Evolutionary conservation across 2,797 vertebrate genomes (phyloP), one percentile per base, ranked within the genome.

Genomic region (Euphonia xanthogaster): DNA sequence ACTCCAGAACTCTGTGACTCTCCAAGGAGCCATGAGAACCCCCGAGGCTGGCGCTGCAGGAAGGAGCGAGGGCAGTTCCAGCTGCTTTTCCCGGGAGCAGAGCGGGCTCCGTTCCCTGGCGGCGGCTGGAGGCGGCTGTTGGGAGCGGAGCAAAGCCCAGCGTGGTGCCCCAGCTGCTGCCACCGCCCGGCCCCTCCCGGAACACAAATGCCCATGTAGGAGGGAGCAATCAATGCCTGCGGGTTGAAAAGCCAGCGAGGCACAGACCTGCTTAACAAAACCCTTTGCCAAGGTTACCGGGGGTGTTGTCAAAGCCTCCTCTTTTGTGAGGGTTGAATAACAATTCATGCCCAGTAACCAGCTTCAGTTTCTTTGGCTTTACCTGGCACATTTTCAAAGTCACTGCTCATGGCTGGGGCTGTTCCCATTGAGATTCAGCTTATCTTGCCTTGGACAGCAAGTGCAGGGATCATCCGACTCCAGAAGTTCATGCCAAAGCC

Each of bases 321-420:
- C 91, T 93, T 95, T 94, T 94, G 82, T 92, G 80, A 94, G 87
- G 72, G 87, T 62, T 96, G 93, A 96, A 96, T 84, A 96, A 96
- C 91, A 90, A 95, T 95, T 88, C 73, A 79, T 31, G 74, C 39
- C 83, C 93, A 94, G 90, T 53, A 73, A 91, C 82, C 63, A 47
- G 94, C 88, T 85, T 58, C 76, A 8, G 91, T 83, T 96, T 60
- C 92, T 88, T 81, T 78, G 93, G 76, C 85, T 91, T 84, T 81
- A 96, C 95, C 96, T 96, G 96, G 96, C 96, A 97, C 89, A 24
- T 67, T 94, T 94, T 96, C 96, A 97, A 96, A 97, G 96, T 61
- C 90, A 25, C 54, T 78, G 93, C 53, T 92, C 73, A 60, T 27
- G 88, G 82, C 91, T 79, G 91, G 90, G 70, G 78, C 76, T 88